Evolutionary conservation across 2,113 vertebrate species (phyloP).

Genomic region (Chaetodon trifascialis): DNA sequence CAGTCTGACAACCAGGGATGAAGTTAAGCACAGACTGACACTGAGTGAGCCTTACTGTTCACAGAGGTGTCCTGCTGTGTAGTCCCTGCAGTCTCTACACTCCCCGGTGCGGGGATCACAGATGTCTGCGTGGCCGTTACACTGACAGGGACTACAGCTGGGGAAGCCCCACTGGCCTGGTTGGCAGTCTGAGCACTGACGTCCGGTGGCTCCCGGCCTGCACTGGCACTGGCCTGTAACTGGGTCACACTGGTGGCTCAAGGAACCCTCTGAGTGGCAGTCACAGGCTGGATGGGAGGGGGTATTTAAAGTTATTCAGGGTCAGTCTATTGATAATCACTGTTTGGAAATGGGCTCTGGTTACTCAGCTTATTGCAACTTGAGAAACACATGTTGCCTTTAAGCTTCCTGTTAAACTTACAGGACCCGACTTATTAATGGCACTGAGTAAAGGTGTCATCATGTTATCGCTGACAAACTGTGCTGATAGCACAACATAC

Average conservation of each 20-base stretch:
- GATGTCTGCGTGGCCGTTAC: conserved; percentile 84
- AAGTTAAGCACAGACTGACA: not conserved
- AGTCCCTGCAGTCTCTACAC: conserved; percentile 82
- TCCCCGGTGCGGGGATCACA: conserved; percentile 82
- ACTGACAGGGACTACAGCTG: conserved; percentile 85
- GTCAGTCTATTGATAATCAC: not conserved
- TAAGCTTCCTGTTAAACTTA: too few species aligned
- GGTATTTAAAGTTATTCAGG: not conserved
- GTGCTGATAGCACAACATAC: conserved; percentile 51
- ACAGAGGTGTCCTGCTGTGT: conserved; percentile 81
- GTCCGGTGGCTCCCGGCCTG: conserved; percentile 74
- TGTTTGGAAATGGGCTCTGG: too few species aligned
- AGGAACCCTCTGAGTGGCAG: conserved; percentile 86
- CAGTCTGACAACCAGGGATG: not conserved
- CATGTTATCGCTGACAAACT: not conserved
- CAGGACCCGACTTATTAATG: too few species aligned
- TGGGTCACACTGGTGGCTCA: conserved; percentile 84
- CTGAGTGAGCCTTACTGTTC: conserved; percentile 80
- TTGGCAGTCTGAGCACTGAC: conserved; percentile 84
- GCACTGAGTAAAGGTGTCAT: not conserved
- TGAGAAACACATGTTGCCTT: too few species aligned
- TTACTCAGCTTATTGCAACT: too few species aligned
- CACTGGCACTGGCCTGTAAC: conserved; percentile 88
- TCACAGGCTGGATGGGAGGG: conserved; percentile 82
- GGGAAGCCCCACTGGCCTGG: conserved; percentile 87